Evolutionary conservation across 2,113 vertebrate genomes (phyloP).

Genomic region (Ptilorrhoa leucosticta): DNA sequence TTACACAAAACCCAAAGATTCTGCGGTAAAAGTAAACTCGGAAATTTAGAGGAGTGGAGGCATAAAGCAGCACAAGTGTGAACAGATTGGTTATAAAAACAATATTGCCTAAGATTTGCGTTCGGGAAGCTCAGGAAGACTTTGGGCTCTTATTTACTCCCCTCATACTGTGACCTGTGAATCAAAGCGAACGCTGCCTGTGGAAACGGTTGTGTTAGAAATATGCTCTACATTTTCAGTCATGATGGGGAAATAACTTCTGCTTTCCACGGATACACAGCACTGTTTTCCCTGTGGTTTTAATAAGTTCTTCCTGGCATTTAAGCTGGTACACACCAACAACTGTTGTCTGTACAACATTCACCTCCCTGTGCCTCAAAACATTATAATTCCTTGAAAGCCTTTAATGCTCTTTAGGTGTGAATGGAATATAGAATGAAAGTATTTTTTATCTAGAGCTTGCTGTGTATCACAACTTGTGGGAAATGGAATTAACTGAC

Average conservation of each 20-base stretch:
- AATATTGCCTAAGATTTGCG: neutral
- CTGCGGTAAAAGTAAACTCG: neutral
- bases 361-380: neutral
- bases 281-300: neutral
- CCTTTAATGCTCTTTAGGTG: neutral
- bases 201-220: neutral
- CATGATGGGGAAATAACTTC: neutral
- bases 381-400: neutral
- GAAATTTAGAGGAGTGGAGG: neutral
- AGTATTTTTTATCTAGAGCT: neutral
- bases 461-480: neutral
- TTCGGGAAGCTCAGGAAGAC: neutral
- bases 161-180: neutral
- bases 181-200: neutral
- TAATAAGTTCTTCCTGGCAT: neutral
- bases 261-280: neutral
- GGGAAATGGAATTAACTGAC: neutral
- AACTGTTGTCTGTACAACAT: neutral
- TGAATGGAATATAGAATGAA: neutral
- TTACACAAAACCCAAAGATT: neutral
- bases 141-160: neutral
- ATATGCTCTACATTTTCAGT: neutral
- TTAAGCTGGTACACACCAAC: neutral
- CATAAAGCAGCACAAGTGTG: neutral
- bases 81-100: constrained; percentile 32